Base-by-base conservation (phyloP, 2,113 vertebrate species). In the Etheostoma cragini region DNA sequence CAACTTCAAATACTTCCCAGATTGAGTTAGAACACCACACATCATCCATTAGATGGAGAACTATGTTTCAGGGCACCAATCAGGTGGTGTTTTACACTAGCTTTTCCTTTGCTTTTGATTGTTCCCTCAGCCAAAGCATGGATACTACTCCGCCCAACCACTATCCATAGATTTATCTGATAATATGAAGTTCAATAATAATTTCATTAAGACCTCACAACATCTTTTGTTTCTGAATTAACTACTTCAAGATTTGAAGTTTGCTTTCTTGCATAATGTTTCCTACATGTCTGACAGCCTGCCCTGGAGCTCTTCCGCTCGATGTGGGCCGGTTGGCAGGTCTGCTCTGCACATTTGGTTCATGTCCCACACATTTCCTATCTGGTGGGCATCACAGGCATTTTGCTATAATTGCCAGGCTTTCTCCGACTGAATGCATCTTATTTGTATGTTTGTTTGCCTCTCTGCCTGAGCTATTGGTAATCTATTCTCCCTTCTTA, bases 391-490 rank as follows among this genome's bases (percentile, higher is more conserved):
- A 94, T 96, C 96, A 89, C 90, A 95, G 95, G 94, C 95, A 94
- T 96, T 92, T 97, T 95, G 91, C 96, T 96, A 95, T 95, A 95
- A 96, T 95, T 96, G 95, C 84, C 77, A 94, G 93, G 94, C 94
- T 88, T 95, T 94, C 94, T 94, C 94, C 83, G 92, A 93, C 91
- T 90, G 89, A 92, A 83, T 88, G 86, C 85, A 88, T 87, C 92
- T 93, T 93, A 92, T 94, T 93, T 93, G 92, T 93, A 93, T 92
- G 91, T 94, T 93, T 93, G 91, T 91, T 94, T 93, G 89, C 90
- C 86, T 92, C 86, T 84, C 89, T 89, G 93, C 89, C 85, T 85
- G 88, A 89, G 92, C 88, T 93, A 94, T 95, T 88, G 93, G 92
- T 94, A 94, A 94, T 94, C 94, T 89, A 94, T 94, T 93, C 88